These are phyloP conservation scores for Synanthedon formicaeformis DNA, from an alignment of 2,888 invertebrate genomes.

Conservation along the genomic window DNA sequence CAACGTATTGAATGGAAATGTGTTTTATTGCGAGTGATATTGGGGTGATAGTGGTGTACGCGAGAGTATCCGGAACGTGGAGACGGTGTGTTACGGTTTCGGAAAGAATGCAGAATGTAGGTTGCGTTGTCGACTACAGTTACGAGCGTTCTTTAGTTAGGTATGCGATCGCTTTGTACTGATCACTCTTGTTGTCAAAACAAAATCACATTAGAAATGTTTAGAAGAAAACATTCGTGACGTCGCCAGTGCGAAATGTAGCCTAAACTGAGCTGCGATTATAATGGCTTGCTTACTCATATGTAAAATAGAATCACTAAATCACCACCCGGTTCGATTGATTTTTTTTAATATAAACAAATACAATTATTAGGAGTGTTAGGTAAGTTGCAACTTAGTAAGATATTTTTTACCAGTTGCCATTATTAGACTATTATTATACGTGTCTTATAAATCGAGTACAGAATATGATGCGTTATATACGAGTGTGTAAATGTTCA, in stretches of 20 bases:
- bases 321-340: too few relatives aligned
- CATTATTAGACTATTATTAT: too few relatives aligned
- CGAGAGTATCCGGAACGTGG: slow-evolving; percentile 61
- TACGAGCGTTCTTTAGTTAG: slow-evolving; percentile 43
- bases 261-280: too few relatives aligned
- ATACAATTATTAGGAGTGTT: too few relatives aligned
- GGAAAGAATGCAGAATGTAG: slow-evolving; percentile 70
- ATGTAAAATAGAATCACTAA: too few relatives aligned
- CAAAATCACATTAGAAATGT: slow-evolving; percentile 2
- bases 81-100: slow-evolving; percentile 68
- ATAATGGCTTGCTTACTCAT: too few relatives aligned
- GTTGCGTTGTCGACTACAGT: slow-evolving; percentile 65
- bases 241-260: not conserved
- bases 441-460: too few relatives aligned
- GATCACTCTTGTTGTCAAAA: slow-evolving; percentile 49
- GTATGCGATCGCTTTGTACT: slow-evolving; percentile 35
- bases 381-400: too few relatives aligned
- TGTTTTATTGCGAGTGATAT: slow-evolving; percentile 46
- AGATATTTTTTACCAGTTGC: too few relatives aligned
- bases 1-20: slow-evolving; percentile 43
- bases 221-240: not conserved
- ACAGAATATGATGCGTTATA: too few relatives aligned
- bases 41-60: slow-evolving; percentile 53
- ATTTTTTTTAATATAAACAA: too few relatives aligned
- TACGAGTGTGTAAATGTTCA: too few relatives aligned